A percentile compares a stretch with the other conserved stretches of the same genome.
Conservation (phyloP, 2,888 invertebrate genomes). For the Lasioglossum calceatum region DNA sequence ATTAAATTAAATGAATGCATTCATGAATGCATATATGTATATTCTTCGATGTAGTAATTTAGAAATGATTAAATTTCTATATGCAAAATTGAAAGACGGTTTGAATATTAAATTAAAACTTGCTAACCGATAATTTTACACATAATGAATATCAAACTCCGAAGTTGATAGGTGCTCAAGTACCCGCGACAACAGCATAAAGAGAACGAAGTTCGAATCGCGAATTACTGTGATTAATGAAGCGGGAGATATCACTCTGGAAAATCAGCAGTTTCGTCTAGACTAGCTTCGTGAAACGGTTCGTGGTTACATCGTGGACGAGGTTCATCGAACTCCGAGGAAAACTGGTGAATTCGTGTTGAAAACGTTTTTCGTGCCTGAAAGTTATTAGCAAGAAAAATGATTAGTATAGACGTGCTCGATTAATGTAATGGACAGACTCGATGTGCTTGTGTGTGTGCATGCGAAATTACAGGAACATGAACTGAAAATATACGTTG, state of each 20-base stretch:
- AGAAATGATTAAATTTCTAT: not conserved
- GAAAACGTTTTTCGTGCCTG: slow-evolving; percentile 43
- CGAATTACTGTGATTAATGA: slow-evolving; percentile 31
- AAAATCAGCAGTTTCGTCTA: slow-evolving; percentile 32
- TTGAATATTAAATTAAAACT: not conserved
- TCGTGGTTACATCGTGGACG: slow-evolving; percentile 47
- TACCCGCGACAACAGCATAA: not conserved
- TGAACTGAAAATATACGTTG: not conserved
- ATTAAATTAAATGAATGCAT: not conserved
- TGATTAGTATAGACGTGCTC: not conserved
- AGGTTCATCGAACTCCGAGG: slow-evolving; percentile 52
- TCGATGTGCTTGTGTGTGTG: not conserved
- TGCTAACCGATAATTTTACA: not conserved
- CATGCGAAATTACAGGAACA: not conserved
- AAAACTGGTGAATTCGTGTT: slow-evolving; percentile 42
- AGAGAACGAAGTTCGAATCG: not conserved
- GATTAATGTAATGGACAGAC: not conserved
- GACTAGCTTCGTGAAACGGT: slow-evolving; percentile 21
- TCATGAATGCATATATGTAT: not conserved
- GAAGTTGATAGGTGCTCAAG: not conserved
- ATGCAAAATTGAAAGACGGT: not conserved
- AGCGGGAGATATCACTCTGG: not conserved
- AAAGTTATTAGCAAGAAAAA: slow-evolving; percentile 1
- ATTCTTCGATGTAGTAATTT: not conserved
- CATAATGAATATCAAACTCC: not conserved